These are phyloP conservation scores for Oceanodroma leucorhoa DNA, from an alignment of 2,797 vertebrate genomes.

Conservation along the genomic window DNA sequence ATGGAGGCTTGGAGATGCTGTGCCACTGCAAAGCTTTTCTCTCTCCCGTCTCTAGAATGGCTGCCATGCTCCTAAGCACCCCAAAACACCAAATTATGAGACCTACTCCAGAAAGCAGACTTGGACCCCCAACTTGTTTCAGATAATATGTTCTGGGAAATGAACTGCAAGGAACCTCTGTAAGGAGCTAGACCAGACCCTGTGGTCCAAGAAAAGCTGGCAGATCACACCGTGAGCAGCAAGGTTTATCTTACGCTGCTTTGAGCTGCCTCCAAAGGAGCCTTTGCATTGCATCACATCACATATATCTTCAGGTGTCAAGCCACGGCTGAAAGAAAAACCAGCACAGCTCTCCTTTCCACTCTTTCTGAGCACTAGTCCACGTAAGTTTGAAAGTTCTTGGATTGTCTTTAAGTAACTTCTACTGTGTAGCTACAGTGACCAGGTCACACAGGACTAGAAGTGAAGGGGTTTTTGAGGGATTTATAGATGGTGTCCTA, in stretches of 20 bases:
- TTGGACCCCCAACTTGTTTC: background rate
- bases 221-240: background rate
- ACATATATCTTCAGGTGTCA: background rate
- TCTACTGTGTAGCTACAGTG: background rate
- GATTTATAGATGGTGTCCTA: background rate
- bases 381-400: background rate
- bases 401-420: background rate
- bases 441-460: background rate
- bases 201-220: background rate
- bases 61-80: background rate
- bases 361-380: background rate
- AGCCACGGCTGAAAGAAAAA: background rate
- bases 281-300: background rate
- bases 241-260: background rate
- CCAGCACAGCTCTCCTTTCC: background rate
- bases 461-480: background rate
- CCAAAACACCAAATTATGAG: background rate
- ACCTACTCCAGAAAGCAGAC: background rate
- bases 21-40: background rate
- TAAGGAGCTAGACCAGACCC: background rate
- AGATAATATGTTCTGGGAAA: background rate
- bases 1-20: background rate
- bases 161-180: background rate
- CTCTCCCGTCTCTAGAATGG: background rate
- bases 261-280: background rate